Percentiles rank a stretch among this genome's conserved stretches.
Evolutionary conservation across 2,797 vertebrate species (phyloP).

Genomic region (Microctenopoma steveboyesi): DNA sequence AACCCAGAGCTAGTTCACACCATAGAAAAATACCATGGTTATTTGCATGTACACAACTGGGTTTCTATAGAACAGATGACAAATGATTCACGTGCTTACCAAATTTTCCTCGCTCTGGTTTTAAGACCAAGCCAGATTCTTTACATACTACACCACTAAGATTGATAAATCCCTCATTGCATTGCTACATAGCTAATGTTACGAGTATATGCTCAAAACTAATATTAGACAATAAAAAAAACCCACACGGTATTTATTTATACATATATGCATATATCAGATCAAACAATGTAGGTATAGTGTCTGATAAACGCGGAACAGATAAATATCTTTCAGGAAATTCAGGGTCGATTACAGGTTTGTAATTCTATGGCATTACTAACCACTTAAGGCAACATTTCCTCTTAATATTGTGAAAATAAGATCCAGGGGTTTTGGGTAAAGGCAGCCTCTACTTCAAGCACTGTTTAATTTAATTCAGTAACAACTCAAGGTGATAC

Average conservation of each 20-base stretch:
- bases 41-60: slow-evolving; percentile 71
- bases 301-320: slow-evolving; percentile 43
- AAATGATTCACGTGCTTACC: slow-evolving; percentile 42
- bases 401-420: slow-evolving; percentile 48
- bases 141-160: slow-evolving; percentile 52
- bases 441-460: slow-evolving; percentile 66
- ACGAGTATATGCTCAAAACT: slow-evolving; percentile 71
- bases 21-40: slow-evolving; percentile 81
- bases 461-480: slow-evolving; percentile 41
- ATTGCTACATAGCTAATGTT: slow-evolving; percentile 75
- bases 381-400: slow-evolving; percentile 69
- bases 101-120: slow-evolving; percentile 34
- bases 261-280: slow-evolving; percentile 50
- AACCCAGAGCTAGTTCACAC: slow-evolving; percentile 66
- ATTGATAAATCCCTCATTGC: slow-evolving; percentile 59
- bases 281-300: slow-evolving; percentile 50
- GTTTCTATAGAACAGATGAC: slow-evolving; percentile 56
- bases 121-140: slow-evolving; percentile 34
- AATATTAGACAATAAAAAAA: slow-evolving; percentile 68
- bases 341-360: slow-evolving; percentile 28
- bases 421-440: slow-evolving; percentile 25
- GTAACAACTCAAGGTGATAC: slow-evolving; percentile 34
- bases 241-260: slow-evolving; percentile 62
- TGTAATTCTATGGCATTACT: slow-evolving; percentile 46
- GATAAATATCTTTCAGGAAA: slow-evolving; percentile 59